phyloP scores from a whole-genome alignment of 2,113 vertebrate genomes.

The Coptodon rendalli region DNA sequence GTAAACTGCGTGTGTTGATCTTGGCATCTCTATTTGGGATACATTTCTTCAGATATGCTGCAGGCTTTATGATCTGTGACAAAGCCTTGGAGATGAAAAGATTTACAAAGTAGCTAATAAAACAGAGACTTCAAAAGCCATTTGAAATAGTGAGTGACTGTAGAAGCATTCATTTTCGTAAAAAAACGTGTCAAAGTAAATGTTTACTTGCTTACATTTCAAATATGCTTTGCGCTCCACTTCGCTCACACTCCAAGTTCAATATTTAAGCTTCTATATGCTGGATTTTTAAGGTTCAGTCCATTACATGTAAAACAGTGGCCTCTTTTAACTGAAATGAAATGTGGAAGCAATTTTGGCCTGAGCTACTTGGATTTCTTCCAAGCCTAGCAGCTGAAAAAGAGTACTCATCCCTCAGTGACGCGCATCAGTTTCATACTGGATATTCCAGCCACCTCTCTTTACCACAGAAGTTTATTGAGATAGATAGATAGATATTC shows the following conservation, averaged over 20 bases:
- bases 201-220: neutral
- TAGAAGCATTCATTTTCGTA: neutral
- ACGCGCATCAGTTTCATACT: slow-evolving; percentile 13
- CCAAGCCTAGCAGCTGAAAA: slow-evolving; percentile 51
- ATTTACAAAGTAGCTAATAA: neutral
- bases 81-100: neutral
- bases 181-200: neutral
- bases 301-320: neutral
- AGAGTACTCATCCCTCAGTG: slow-evolving; percentile 34
- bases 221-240: neutral
- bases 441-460: slow-evolving; percentile 31
- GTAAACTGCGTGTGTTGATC: slow-evolving; percentile 43
- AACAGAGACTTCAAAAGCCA: neutral
- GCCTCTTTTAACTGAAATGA: slow-evolving; percentile 25
- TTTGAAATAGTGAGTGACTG: neutral
- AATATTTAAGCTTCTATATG: neutral
- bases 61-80: neutral
- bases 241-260: neutral
- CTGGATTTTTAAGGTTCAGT: neutral
- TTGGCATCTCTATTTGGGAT: slow-evolving; percentile 11
- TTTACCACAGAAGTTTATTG: slow-evolving; percentile 27
- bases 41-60: neutral
- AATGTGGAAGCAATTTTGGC: slow-evolving; percentile 62
- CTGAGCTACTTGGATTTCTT: slow-evolving; percentile 6
- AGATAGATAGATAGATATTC: neutral